Evolutionary conservation across 64 coral and sea anemone species (phyloP).

Genomic region (Dendronephthya gigantea): DNA sequence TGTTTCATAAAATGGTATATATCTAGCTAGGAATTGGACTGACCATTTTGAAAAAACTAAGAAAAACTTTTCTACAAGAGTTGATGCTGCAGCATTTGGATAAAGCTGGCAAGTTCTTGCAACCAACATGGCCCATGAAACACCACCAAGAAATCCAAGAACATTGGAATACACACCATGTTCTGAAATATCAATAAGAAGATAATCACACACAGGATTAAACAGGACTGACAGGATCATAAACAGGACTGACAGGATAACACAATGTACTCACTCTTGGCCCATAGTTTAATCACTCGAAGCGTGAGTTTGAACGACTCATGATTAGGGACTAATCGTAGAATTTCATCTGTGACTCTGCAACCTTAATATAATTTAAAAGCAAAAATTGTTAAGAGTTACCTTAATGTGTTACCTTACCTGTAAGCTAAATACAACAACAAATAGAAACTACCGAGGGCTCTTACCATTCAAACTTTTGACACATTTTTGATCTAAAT

Average conservation of each 20-base stretch:
- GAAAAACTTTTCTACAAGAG: constrained; percentile 88
- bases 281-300: constrained; percentile 83
- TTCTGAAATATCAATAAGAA: constrained; percentile 35
- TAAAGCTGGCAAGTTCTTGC: constrained; percentile 92
- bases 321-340: constrained; percentile 73
- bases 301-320: constrained; percentile 75
- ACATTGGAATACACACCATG: constrained; percentile 91
- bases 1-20: too few relatives aligned
- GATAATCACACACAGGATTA: neutral
- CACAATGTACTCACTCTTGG: constrained; percentile 77
- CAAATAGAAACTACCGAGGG: too few relatives aligned
- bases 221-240: too few relatives aligned
- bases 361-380: constrained; percentile 49
- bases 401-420: neutral
- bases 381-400: neutral
- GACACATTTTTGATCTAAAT: constrained; percentile 85
- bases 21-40: neutral
- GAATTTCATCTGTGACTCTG: constrained; percentile 92
- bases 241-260: too few relatives aligned
- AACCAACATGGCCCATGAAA: constrained; percentile 96
- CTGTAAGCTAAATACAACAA: too few relatives aligned
- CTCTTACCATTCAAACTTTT: constrained; percentile 80
- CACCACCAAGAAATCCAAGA: constrained; percentile 85
- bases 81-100: constrained; percentile 89
- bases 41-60: constrained; percentile 92